A percentile compares a stretch with the other conserved stretches of the same genome.
Conservation (phyloP, 2,113 vertebrate species). For the Xiphias gladius region DNA sequence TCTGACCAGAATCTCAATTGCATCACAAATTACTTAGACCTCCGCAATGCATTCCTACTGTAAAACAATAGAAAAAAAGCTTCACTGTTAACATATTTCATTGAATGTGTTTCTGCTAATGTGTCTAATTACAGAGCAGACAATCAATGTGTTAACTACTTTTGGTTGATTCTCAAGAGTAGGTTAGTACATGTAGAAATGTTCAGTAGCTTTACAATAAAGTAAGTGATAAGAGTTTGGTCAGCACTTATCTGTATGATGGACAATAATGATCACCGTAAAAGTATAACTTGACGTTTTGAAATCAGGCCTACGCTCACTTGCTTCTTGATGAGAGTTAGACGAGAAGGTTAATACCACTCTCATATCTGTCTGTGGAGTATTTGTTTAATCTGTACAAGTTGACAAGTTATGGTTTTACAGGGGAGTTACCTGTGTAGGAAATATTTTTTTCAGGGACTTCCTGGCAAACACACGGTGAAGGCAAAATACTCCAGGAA, state of each 20-base stretch:
- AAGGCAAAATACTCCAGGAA: constrained; percentile 17
- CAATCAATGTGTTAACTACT: too few species aligned
- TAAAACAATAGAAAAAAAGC: too few species aligned
- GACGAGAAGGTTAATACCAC: not conserved
- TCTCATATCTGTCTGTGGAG: not conserved
- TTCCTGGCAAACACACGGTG: constrained; percentile 6
- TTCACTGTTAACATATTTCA: too few species aligned
- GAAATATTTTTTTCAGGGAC: not conserved
- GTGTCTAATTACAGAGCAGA: too few species aligned
- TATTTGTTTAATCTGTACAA: not conserved
- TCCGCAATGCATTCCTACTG: too few species aligned
- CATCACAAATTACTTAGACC: too few species aligned
- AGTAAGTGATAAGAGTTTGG: not conserved
- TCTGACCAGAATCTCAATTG: not conserved
- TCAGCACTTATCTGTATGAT: not conserved
- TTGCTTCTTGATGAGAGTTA: too few species aligned
- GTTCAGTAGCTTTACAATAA: not conserved
- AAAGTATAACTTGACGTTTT: too few species aligned
- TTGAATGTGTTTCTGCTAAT: too few species aligned
- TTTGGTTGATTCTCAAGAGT: not conserved
- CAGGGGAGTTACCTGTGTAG: constrained; percentile 15
- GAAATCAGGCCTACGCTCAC: too few species aligned
- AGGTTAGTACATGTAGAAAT: not conserved
- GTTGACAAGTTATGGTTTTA: not conserved
- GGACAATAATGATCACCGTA: not conserved